Conservation (phyloP, 1,140 invertebrate genomes). For the Neodiprion lecontei region DNA sequence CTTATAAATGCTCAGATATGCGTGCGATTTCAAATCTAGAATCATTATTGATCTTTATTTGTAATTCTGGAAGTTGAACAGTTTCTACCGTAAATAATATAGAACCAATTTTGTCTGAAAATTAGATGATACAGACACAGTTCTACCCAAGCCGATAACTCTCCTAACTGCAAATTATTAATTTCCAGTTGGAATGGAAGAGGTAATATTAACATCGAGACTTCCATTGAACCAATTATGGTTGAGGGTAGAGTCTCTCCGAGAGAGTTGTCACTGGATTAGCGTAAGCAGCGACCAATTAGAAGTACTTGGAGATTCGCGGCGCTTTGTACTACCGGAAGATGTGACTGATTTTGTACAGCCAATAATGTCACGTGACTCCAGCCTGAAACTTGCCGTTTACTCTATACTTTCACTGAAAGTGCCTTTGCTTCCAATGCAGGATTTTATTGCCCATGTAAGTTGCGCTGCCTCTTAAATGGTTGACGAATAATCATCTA, state of each 20-base stretch:
- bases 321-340: slow-evolving; percentile 67
- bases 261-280: slow-evolving; percentile 69
- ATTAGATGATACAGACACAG: too few species aligned
- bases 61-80: too few species aligned
- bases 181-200: slow-evolving; percentile 66
- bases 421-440: slow-evolving; percentile 65
- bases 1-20: too few species aligned
- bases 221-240: slow-evolving; percentile 72
- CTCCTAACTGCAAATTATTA: background rate
- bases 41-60: too few species aligned
- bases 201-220: slow-evolving; percentile 67
- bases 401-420: slow-evolving; percentile 66
- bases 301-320: slow-evolving; percentile 62
- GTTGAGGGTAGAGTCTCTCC: slow-evolving; percentile 69
- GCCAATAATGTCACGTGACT: slow-evolving; percentile 64
- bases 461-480: background rate
- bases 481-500: background rate
- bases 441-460: slow-evolving; percentile 52
- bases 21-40: too few species aligned
- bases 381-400: slow-evolving; percentile 63
- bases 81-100: too few species aligned
- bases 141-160: too few species aligned
- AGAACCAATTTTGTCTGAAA: too few species aligned
- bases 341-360: slow-evolving; percentile 71
- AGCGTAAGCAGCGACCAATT: slow-evolving; percentile 52